A percentile compares a stretch with the other conserved stretches of the same genome.
Conservation (phyloP, 92 coral and sea anemone species). For the Montipora capitata region DNA sequence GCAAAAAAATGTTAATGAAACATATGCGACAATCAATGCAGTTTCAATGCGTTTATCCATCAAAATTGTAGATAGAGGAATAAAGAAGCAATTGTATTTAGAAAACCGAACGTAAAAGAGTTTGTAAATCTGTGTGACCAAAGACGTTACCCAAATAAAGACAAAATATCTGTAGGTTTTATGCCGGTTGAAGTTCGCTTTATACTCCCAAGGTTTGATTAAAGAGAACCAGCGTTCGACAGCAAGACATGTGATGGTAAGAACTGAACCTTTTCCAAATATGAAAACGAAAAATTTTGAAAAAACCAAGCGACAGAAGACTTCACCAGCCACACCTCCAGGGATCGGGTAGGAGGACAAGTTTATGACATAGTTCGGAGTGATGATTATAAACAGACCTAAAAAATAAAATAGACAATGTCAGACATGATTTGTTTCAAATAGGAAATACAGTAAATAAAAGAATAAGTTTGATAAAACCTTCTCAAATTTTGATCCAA, state of each 20-base stretch:
- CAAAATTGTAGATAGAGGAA: neutral
- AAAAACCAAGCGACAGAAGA: slow-evolving; percentile 28
- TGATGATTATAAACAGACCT: slow-evolving; percentile 43
- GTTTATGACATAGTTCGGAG: slow-evolving; percentile 52
- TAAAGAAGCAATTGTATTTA: slow-evolving; percentile 10
- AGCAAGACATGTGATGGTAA: slow-evolving; percentile 37
- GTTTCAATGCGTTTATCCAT: neutral
- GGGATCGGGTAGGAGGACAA: slow-evolving; percentile 35
- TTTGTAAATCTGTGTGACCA: slow-evolving; percentile 23
- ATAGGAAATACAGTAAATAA: no score
- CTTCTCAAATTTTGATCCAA: no score
- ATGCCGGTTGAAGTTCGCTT: slow-evolving; percentile 9
- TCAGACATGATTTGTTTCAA: neutral
- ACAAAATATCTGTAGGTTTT: slow-evolving; percentile 10
- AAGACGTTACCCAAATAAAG: slow-evolving; percentile 11
- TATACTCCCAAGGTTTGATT: slow-evolving; percentile 13
- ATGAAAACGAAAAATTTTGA: slow-evolving; percentile 43
- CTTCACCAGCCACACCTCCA: slow-evolving; percentile 26
- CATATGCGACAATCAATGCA: slow-evolving; percentile 11
- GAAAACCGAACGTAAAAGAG: slow-evolving; percentile 30
- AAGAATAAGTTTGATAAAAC: no score
- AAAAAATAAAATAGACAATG: neutral
- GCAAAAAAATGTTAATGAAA: slow-evolving; percentile 35
- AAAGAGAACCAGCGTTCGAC: slow-evolving; percentile 27
- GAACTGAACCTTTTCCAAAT: slow-evolving; percentile 41